Conservation (phyloP, 2,888 invertebrate species). For the Chrysodeixis includens region DNA sequence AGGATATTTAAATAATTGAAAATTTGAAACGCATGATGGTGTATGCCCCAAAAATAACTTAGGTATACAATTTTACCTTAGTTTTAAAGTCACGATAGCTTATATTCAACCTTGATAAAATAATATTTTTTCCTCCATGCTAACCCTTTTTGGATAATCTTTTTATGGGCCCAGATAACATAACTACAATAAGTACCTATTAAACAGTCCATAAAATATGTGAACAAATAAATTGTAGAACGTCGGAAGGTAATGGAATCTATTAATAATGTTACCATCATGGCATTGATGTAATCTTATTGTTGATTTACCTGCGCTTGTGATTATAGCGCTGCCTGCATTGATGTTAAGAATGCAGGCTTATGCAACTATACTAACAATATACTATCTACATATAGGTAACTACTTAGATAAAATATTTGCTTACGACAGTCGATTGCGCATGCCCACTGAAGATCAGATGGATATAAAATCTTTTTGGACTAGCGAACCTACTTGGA, state of each 20-base stretch:
- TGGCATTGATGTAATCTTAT: conserved; percentile 68
- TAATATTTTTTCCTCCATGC: background rate
- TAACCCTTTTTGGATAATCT: background rate
- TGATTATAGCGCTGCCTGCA: conserved; percentile 41
- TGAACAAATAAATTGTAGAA: conserved; percentile 30
- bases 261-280: conserved; percentile 70
- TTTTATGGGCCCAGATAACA: background rate
- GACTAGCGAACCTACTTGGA: background rate
- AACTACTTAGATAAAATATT: background rate
- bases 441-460: background rate
- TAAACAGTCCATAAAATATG: conserved; percentile 29
- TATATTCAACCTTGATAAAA: too few relatives aligned
- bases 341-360: conserved; percentile 22
- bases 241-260: conserved; percentile 61
- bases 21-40: too few relatives aligned
- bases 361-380: conserved; percentile 1
- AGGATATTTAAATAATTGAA: too few relatives aligned
- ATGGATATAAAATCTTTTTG: background rate
- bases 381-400: background rate
- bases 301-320: conserved; percentile 70
- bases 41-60: too few relatives aligned
- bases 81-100: too few relatives aligned
- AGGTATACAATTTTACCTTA: too few relatives aligned
- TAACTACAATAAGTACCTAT: conserved; percentile 32
- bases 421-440: background rate